Base-by-base conservation (phyloP, 2,797 vertebrate species). In the Rhynchonycteris naso region DNA sequence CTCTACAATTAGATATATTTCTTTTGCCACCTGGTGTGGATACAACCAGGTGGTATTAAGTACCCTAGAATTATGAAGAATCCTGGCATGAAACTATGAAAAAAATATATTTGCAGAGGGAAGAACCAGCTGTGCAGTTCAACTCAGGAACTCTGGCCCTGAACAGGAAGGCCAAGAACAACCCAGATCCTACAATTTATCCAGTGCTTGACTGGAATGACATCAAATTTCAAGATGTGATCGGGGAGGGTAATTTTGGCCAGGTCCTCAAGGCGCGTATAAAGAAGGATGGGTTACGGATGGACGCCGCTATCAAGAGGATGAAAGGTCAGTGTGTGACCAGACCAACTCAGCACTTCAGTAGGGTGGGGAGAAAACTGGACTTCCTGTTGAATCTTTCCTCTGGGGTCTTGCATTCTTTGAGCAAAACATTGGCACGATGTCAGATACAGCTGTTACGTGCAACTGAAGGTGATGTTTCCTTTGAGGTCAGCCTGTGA, bases 141-240 rank as follows among this genome's bases (percentile, higher is more conserved):
- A 99, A 98, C 97, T 98, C 99, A 10, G 98, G 98, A 81, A 98
- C 99, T 94, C 98, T 99, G 75, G 99, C 98, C 83, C 97, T 98
- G 95, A 99, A 98, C 97, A 98, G 98, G 95, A 99, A 99, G 98
- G 97, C 98, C 69, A 98, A 98, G 92, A 99, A 98, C 97, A 98
- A 98, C 89, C 98, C 98, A 13, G 98, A 99, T 92, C 98, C 98
- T 43, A 98, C 99, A 81, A 98, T 99, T 92, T 99, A 99, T 90
- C 99, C 99, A 52, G 98, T 99, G 89, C 98, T 99, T 79, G 99
- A 99, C 90, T 99, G 99, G 99, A 99, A 98, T 84, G 99, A 99
- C 97, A 99, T 99, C 94, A 99, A 99, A 98, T 99, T 99, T 98
- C 98, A 99, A 98, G 99, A 99, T 91, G 98, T 99, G 96, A 99